Conservation (phyloP, 2,113 vertebrate species). For the Promerops cafer region DNA sequence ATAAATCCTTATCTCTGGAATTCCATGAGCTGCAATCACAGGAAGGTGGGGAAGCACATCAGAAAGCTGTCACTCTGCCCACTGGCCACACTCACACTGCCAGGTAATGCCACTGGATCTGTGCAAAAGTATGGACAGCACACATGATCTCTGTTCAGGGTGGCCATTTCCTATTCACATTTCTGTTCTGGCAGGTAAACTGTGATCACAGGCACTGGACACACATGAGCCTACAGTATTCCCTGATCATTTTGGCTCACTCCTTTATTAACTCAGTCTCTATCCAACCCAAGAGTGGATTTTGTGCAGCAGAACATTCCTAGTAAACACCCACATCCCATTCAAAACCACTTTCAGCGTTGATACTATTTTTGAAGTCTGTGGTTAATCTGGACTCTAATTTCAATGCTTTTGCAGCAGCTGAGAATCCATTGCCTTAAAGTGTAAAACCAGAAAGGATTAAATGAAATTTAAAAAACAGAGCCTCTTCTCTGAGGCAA, state of each 20-base stretch:
- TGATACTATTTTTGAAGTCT: background rate
- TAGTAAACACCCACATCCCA: constrained; percentile 19
- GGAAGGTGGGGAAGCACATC: background rate
- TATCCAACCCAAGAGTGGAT: accelerated
- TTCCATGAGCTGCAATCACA: background rate
- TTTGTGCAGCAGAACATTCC: background rate
- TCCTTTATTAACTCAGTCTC: background rate
- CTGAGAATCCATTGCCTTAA: constrained; percentile 31
- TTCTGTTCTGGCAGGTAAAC: background rate
- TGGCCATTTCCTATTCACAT: accelerated
- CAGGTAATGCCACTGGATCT: background rate
- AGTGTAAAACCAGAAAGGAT: constrained; percentile 51
- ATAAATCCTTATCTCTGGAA: background rate
- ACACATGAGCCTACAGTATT: background rate
- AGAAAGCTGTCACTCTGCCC: background rate
- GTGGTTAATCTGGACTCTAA: constrained; percentile 42
- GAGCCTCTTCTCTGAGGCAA: constrained; percentile 14
- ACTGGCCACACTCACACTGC: accelerated
- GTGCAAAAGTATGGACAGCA: background rate
- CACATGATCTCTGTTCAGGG: background rate
- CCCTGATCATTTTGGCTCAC: background rate
- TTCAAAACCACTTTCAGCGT: background rate
- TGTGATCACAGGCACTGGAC: background rate
- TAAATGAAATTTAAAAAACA: constrained; percentile 22
- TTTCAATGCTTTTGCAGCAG: constrained; percentile 22